Conservation (phyloP, 30 jellyfish, hydroid and myxozoan genomes). For the Aurelia sp. region DNA sequence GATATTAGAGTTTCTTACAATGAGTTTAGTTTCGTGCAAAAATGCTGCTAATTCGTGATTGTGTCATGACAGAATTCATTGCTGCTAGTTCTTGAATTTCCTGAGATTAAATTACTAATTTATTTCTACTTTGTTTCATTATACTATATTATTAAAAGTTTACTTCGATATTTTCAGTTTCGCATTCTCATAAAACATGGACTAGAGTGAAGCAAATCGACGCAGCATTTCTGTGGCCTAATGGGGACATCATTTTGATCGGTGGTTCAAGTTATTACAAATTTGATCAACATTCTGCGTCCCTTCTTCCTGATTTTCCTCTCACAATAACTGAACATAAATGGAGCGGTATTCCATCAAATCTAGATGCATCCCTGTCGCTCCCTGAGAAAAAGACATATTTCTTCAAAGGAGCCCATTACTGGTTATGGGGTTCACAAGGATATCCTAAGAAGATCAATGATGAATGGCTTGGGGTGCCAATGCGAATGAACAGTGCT, state of each 20-base stretch:
- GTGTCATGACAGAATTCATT: too few species aligned
- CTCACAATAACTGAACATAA: neutral
- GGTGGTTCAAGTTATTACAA: slow-evolving; percentile 31
- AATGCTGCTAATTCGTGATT: too few species aligned
- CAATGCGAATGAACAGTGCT: slow-evolving; percentile 42
- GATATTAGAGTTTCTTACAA: too few species aligned
- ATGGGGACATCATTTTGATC: slow-evolving; percentile 8
- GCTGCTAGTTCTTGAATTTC: too few species aligned
- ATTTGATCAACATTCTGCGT: slow-evolving; percentile 9
- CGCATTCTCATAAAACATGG: neutral
- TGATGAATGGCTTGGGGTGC: slow-evolving; percentile 52
- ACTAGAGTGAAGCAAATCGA: slow-evolving; percentile 7
- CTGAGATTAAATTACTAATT: too few species aligned
- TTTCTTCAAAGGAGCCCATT: slow-evolving; percentile 32
- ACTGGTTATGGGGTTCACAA: slow-evolving; percentile 55
- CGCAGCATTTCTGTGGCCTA: slow-evolving; percentile 53
- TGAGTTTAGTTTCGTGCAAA: too few species aligned
- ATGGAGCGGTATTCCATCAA: slow-evolving; percentile 24
- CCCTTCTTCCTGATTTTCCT: slow-evolving; percentile 35
- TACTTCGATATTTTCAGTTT: too few species aligned
- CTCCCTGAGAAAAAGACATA: slow-evolving; percentile 27
- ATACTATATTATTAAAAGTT: neutral
- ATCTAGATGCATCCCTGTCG: slow-evolving; percentile 44
- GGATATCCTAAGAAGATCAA: slow-evolving; percentile 23
- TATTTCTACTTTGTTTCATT: neutral